Percentiles rank a stretch among this genome's conserved stretches.
phyloP scores from a whole-genome alignment of 2,888 invertebrate genomes.

The Linnaemya tessellans region DNA sequence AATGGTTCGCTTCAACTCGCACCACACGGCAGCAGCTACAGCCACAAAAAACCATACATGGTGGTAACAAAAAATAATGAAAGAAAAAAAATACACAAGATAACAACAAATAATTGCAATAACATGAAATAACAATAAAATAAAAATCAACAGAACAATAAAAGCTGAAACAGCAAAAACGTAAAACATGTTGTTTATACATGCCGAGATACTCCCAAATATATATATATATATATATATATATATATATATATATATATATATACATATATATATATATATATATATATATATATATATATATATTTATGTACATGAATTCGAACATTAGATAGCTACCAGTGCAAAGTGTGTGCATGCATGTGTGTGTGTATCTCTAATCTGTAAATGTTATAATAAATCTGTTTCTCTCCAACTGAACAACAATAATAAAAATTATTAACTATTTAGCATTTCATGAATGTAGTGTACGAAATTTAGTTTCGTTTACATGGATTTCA shows the following conservation, averaged over 20 bases:
- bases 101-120: conserved; percentile 66
- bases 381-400: conserved; percentile 24
- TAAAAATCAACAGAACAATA: conserved; percentile 58
- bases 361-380: background rate
- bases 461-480: conserved; percentile 15
- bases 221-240: background rate
- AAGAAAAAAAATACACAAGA: conserved; percentile 32
- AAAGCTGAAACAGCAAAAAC: conserved; percentile 35
- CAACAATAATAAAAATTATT: conserved; percentile 38
- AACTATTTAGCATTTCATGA: conserved; percentile 51
- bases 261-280: background rate
- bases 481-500: conserved; percentile 31
- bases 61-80: conserved; percentile 24
- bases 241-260: background rate
- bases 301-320: no score
- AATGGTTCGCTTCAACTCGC: conserved; percentile 73
- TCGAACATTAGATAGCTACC: no score
- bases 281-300: background rate
- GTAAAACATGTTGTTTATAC: background rate
- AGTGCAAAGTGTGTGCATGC: no score
- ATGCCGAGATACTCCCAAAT: background rate
- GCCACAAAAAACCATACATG: conserved; percentile 35
- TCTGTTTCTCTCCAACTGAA: conserved; percentile 17
- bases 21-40: conserved; percentile 32
- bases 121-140: conserved; percentile 60